These are phyloP conservation scores for Anticlea derivata DNA, from an alignment of 2,888 invertebrate species.

Conservation along the genomic window DNA sequence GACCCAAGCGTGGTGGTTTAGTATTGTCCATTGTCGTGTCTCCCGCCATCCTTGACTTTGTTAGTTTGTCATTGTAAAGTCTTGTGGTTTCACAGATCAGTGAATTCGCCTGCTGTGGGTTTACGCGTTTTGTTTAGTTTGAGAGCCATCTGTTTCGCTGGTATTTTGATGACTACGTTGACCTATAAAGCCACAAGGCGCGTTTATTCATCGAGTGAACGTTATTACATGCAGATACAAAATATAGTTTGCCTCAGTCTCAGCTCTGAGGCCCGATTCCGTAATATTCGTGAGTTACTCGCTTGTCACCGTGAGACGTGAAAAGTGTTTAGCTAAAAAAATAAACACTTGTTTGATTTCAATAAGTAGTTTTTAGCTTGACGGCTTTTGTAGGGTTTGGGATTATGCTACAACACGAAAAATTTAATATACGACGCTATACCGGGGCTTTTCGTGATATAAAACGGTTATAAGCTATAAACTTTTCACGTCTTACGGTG, in stretches of 20 bases:
- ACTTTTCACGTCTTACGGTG: too few relatives aligned
- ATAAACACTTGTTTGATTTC: too few relatives aligned
- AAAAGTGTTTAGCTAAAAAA: too few relatives aligned
- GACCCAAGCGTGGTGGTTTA: slow-evolving; percentile 32
- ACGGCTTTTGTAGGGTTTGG: too few relatives aligned
- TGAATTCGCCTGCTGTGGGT: slow-evolving; percentile 29
- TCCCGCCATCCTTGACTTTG: slow-evolving; percentile 40
- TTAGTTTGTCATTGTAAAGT: slow-evolving; percentile 35
- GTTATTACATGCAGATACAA: slow-evolving; percentile 24
- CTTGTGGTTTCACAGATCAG: slow-evolving; percentile 45
- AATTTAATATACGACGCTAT: too few relatives aligned
- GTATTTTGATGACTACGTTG: slow-evolving; percentile 39
- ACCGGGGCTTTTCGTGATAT: too few relatives aligned
- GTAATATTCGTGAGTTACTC: too few relatives aligned
- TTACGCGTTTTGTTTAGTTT: slow-evolving; percentile 36
- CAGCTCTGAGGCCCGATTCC: neutral
- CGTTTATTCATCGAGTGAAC: slow-evolving; percentile 28
- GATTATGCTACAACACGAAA: too few relatives aligned
- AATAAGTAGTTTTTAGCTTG: too few relatives aligned
- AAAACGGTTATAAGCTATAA: too few relatives aligned
- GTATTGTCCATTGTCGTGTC: slow-evolving; percentile 34
- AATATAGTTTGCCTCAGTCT: slow-evolving; percentile 8
- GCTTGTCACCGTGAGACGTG: too few relatives aligned
- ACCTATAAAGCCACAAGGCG: slow-evolving; percentile 38
- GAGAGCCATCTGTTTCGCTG: slow-evolving; percentile 39